Evolutionary conservation across 2,888 invertebrate genomes (phyloP).

Genomic region (Carabus problematicus): DNA sequence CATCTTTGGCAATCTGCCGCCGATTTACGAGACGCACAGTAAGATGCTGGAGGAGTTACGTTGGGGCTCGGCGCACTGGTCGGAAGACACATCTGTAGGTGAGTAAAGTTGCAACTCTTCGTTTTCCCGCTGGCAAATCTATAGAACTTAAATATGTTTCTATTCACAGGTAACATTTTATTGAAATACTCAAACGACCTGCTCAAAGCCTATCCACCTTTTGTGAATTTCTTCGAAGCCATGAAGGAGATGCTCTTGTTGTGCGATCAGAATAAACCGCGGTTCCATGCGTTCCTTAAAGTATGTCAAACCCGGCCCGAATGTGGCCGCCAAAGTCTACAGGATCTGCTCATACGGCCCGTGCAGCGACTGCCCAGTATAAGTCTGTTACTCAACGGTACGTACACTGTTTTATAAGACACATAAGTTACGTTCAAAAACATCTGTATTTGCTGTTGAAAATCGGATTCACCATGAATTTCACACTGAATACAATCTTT

Average conservation of each 20-base stretch:
- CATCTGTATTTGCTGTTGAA: neutral
- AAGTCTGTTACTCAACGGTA: conserved; percentile 90
- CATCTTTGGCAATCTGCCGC: conserved; percentile 94
- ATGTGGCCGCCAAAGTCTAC: conserved; percentile 93
- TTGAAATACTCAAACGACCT: conserved; percentile 86
- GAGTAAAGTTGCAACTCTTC: neutral
- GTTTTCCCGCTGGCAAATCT: neutral
- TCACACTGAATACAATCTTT: too few relatives aligned
- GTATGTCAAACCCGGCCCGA: conserved; percentile 93
- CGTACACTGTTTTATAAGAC: conserved; percentile 51
- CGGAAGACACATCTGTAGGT: conserved; percentile 69
- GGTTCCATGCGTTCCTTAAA: conserved; percentile 98
- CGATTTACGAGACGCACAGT: conserved; percentile 92
- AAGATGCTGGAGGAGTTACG: conserved; percentile 74
- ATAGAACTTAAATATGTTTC: neutral
- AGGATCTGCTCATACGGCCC: conserved; percentile 95
- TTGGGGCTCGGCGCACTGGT: conserved; percentile 79
- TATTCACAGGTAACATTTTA: conserved; percentile 79
- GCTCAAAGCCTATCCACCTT: conserved; percentile 95
- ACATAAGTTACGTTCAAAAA: conserved; percentile 1
- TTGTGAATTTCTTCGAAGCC: conserved; percentile 97
- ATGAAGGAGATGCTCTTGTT: conserved; percentile 91
- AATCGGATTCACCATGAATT: too few relatives aligned
- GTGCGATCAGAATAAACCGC: conserved; percentile 91
- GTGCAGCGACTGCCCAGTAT: conserved; percentile 98